Evolutionary conservation across 2,113 vertebrate species (phyloP), one percentile per base, ranked within the genome.

Genomic region (Onychostoma macrolepis): DNA sequence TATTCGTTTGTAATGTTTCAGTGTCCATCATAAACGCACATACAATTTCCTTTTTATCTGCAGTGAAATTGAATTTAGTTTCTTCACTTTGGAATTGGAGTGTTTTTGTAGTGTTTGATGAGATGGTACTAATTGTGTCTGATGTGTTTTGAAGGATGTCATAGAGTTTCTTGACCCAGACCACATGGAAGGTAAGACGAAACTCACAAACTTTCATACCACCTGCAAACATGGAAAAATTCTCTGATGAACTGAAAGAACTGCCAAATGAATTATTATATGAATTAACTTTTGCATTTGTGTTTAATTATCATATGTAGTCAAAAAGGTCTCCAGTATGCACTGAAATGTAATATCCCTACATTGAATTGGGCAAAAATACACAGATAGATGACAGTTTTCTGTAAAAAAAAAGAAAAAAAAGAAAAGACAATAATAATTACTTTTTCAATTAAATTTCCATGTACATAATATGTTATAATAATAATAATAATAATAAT

Each of bases 111-210:
- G 36, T 53, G 5, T 86, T 50, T 61, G 19, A 19, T 41, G 36
- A 7, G n/a, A 21, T 69, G 43, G 19, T 33, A 43, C 41, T 50
- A 56, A 87, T 86, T 89, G 86, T 43, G 3, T 91, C 86, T 83
- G 83, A 90, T 91, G 93, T 83, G 2, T 87, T 1, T 94, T 95
- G 72, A 90, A 98, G 97, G 96, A 96, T 92, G 92, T 95, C 83
- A 92, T 93, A 17, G 86, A 92, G 79, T 91, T 80, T 80, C 93
- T 96, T 88, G 94, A 95, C 67, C 89, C 91, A 80, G 95, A 95
- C 30, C 86, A 92, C 53, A 77, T 94, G 87, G 93, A 96, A 96
- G 97, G 97, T 99, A 96, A 53, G 75, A 7, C 10, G 4, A 78
- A 30, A 53, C 26, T 28, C n/a, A 28, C 43, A 43, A n/a, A 38